Base-by-base conservation (phyloP, 1,140 invertebrate species). In the Kradibia gibbosae region DNA sequence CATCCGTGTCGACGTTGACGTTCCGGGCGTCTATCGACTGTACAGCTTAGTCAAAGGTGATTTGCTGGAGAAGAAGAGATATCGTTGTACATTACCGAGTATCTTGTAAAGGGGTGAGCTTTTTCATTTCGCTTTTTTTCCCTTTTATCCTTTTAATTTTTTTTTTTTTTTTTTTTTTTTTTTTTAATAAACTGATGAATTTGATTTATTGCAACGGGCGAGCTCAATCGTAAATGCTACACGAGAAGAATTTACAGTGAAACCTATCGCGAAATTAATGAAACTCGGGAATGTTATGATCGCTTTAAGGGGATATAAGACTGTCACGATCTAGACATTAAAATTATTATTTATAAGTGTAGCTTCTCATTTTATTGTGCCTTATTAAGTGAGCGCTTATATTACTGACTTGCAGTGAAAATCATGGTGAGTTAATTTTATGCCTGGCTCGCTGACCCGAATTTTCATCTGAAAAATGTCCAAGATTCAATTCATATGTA, bases 1-100 rank as follows among this genome's bases (percentile, higher is more conserved):
- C 45, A 31, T 55, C 28, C 74, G 42, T 55, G 25, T 39, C 45
- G 72, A 60, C 67, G 34, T 72, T 71, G 78, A 67, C 78, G 62
- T 50, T 34, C 7, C 20, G 0, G 10, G 60, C 17, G 25, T 62
- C 76, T 50, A 78, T 36, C 60, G 45, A 57, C 34, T 57, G 53
- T 42, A 34, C n/a, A 65, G 60, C 75, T 50, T 31, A 8, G 60
- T 53, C 22, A n/a, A 55, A 55, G 48, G 39, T 73, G 67, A 80
- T 80, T 72, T 73, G 50, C 31, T 36, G 36, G 62, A 42, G 42
- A 20, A 57, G 36, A 71, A 53, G 7, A 78, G 28, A 48, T 31
- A 65, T 53, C 31, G 25, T 34, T 53, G 25, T 31, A 34, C 31
- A 53, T 28, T 72, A 48, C 10, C 34, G 13, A 34, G 31, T 34